Conservation (phyloP, 2,797 vertebrate species). For the Oreortyx pictus region DNA sequence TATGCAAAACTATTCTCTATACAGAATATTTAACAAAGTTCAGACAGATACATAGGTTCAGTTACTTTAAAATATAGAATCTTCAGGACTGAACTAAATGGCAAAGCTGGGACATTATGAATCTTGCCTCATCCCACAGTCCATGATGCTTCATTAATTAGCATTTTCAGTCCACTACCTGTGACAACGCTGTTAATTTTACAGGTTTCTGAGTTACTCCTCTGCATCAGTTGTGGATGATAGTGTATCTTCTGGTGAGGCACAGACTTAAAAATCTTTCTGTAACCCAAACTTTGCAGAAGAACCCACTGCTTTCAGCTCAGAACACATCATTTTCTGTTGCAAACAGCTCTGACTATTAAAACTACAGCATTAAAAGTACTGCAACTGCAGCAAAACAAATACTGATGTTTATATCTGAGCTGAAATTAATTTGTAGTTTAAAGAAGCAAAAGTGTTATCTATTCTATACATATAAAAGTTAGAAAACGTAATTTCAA, state of each 20-base stretch:
- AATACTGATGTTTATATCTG: neutral
- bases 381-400: neutral
- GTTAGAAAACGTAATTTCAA: neutral
- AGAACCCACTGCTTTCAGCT: neutral
- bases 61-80: conserved; percentile 26
- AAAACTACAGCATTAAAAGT: neutral
- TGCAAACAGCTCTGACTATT: neutral
- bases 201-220: conserved; percentile 63
- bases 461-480: neutral
- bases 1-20: neutral
- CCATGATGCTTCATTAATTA: conserved; percentile 44
- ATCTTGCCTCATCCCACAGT: conserved; percentile 56
- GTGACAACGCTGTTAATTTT: conserved; percentile 54
- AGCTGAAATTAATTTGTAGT: neutral
- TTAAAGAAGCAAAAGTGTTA: rapidly evolving
- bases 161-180: conserved; percentile 54
- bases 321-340: neutral
- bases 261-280: conserved; percentile 17
- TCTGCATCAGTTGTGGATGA: conserved; percentile 18
- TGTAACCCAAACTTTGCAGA: neutral
- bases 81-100: conserved; percentile 36
- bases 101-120: conserved; percentile 48
- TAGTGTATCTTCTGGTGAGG: conserved; percentile 34
- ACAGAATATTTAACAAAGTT: neutral
- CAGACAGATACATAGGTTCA: neutral